Evolutionary conservation across 1,140 invertebrate genomes (phyloP), one percentile per base, ranked within the genome.

Genomic region (Acyrthosiphon pisum): DNA sequence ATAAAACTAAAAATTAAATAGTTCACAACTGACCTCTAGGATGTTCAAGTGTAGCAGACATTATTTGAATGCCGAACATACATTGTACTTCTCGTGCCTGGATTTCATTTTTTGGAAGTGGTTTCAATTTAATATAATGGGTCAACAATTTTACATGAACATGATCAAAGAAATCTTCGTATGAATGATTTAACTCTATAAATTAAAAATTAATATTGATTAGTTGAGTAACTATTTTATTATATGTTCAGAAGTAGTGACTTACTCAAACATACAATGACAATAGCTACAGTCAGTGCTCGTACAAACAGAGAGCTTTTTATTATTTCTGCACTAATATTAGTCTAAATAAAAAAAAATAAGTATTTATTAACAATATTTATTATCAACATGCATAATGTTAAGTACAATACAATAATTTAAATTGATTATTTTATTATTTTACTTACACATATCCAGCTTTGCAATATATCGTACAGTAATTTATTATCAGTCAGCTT

Each of bases 11-110:
- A 35, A 35, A 37, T 20, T 22, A 1, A 56, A 26, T 14, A 26
- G 26, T 60, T 50, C 6, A 6, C 7, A 83, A 92, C 22, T 84
- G 6, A 92, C 91, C 91, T 83, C 44, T 46, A 37, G 91, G 91
- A 30, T 92, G 68, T 83, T 92, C 76, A 41, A 92, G 76, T 26
- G 76, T n/a, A 37, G 91, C 91, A 41, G 91, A 92, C 91, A 92
- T 92, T 35, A 92, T 50, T 50, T 92, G 91, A 50, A 92, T 92
- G 44, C 91, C 91, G 50, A 84, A 92, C 1, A 92, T n/a, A 53
- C 91, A 92, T 84, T 92, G 46, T 8, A 92, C 91, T 84, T 92
- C 91, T 37, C 91, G 30, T 30, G 91, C 91, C 46, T 92, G 91
- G 37, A 92, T 92, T 92, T 92, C 91, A 48, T n/a, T 30, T 53